Conservation (phyloP, 2,888 invertebrate species). For the Corbicula japonica region DNA sequence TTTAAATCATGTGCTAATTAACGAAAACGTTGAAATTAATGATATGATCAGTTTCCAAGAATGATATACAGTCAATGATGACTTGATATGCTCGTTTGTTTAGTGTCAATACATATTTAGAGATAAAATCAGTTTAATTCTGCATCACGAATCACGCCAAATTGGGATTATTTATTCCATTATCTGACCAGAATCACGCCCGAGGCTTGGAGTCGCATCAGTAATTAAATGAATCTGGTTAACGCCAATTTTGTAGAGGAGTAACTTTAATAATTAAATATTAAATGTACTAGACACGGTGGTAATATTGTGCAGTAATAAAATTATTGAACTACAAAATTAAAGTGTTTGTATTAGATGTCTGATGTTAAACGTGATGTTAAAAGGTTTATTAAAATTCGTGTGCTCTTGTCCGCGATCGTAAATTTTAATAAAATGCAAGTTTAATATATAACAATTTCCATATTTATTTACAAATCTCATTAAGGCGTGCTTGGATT, state of each 20-base stretch:
- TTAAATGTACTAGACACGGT: conserved; percentile 28
- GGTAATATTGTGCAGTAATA: no score
- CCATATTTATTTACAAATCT: conserved; percentile 10
- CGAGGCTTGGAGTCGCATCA: conserved; percentile 36
- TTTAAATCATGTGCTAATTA: no score
- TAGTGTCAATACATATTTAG: conserved; percentile 27
- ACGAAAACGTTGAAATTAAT: no score
- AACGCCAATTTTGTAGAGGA: conserved; percentile 51
- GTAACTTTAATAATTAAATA: conserved; percentile 53
- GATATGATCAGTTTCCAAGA: conserved; percentile 3
- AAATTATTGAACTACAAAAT: no score
- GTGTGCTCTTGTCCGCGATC: no score
- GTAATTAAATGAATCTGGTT: conserved; percentile 61
- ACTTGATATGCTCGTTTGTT: conserved; percentile 10
- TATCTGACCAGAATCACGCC: conserved; percentile 41
- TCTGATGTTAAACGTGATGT: no score
- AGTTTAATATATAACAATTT: no score
- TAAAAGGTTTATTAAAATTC: no score
- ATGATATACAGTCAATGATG: conserved; percentile 14
- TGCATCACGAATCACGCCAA: conserved; percentile 26
- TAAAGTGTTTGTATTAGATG: no score
- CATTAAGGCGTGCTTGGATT: conserved; percentile 22
- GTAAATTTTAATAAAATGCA: no score
- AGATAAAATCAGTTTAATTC: conserved; percentile 49
- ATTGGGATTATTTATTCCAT: conserved; percentile 53